These are phyloP conservation scores for Pseudocheirus occidentalis DNA, from an alignment of 2,797 vertebrate genomes.

Conservation along the genomic window DNA sequence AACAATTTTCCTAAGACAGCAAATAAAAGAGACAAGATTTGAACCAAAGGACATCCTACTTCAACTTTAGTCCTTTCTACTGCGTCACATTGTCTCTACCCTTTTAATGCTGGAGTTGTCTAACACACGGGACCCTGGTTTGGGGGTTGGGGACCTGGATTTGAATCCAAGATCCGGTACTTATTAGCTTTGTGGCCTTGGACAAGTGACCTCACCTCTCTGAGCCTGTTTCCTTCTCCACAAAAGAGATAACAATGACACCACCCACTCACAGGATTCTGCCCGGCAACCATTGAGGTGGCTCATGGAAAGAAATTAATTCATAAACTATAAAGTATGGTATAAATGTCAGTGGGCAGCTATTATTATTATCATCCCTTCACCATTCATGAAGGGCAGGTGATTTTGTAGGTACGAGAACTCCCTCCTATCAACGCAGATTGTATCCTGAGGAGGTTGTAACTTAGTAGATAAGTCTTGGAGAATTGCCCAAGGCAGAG, in stretches of 20 bases:
- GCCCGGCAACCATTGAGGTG: not conserved
- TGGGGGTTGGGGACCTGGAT: not conserved
- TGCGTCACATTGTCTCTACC: not conserved
- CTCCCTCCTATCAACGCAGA: not conserved
- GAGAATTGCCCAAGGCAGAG: not conserved
- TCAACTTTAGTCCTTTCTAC: not conserved
- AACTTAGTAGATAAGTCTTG: not conserved
- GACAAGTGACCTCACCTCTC: not conserved
- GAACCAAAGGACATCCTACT: not conserved
- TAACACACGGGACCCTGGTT: not conserved
- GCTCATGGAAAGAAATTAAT: not conserved
- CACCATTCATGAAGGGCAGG: not conserved
- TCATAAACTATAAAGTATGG: not conserved
- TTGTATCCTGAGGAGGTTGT: not conserved
- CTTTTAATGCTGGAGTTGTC: not conserved
- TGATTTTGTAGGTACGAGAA: not conserved
- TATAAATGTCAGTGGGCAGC: not conserved
- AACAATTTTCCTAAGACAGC: not conserved
- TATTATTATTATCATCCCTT: not conserved
- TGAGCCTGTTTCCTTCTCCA: not conserved
- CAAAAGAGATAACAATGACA: not conserved
- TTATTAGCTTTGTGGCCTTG: not conserved
- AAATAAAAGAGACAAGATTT: not conserved
- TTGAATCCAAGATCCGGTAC: not conserved
- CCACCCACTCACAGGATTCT: not conserved